phyloP scores from a whole-genome alignment of 35 echinoderm and acorn worm species.

The Lytechinus variegatus region DNA sequence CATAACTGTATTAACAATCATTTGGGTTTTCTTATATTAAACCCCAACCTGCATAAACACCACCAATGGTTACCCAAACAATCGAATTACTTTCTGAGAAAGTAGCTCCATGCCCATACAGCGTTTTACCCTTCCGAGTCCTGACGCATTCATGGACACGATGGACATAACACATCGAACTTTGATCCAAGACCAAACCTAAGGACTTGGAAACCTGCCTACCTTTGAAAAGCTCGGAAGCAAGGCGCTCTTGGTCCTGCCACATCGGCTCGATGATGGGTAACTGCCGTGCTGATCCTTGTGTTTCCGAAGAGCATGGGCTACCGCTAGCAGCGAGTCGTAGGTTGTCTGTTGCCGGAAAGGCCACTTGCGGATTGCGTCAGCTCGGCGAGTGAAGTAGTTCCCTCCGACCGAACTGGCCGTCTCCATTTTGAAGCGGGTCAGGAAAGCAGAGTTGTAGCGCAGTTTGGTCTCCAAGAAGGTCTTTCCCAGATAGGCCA shows the following conservation, averaged over 20 bases:
- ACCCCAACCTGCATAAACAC: too few species aligned
- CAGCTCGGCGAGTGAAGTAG: slow-evolving; percentile 50
- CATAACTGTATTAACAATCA: too few species aligned
- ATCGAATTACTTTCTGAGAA: too few species aligned
- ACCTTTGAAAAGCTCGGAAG: background rate
- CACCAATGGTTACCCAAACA: too few species aligned
- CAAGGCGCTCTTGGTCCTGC: slow-evolving; percentile 66
- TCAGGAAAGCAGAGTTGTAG: slow-evolving; percentile 73
- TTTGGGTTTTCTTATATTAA: too few species aligned
- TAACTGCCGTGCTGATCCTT: background rate
- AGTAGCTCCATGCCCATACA: too few species aligned
- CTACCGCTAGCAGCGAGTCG: slow-evolving; percentile 66
- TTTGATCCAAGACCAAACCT: too few species aligned
- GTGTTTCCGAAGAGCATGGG: slow-evolving; percentile 37
- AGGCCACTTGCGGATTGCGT: slow-evolving; percentile 55
- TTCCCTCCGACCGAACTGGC: slow-evolving; percentile 16
- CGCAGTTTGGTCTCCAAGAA: slow-evolving; percentile 81
- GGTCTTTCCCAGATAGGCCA: slow-evolving; percentile 67
- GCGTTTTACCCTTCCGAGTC: too few species aligned
- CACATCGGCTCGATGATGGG: slow-evolving; percentile 49
- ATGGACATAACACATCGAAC: too few species aligned
- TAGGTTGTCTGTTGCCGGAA: slow-evolving; percentile 71
- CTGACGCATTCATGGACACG: too few species aligned
- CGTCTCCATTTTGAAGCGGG: slow-evolving; percentile 68
- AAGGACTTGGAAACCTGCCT: background rate